A percentile compares a stretch with the other conserved stretches of the same genome.
phyloP scores from a whole-genome alignment of 2,888 invertebrate genomes.

The Phymatocera aterrima region DNA sequence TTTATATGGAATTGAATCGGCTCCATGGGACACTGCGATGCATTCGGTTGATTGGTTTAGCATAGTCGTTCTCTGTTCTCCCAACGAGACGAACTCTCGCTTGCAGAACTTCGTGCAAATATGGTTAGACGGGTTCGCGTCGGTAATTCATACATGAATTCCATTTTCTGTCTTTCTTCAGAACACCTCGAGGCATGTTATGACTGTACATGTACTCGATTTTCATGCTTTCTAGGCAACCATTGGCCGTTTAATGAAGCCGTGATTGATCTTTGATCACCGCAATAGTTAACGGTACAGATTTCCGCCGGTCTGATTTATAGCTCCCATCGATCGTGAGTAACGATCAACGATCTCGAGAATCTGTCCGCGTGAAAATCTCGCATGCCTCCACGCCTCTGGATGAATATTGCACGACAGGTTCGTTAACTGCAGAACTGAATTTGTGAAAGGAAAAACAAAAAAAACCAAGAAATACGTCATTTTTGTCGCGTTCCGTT shows the following conservation, averaged over 20 bases:
- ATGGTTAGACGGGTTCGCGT: too few species aligned
- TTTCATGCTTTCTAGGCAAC: neutral
- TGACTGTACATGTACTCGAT: neutral
- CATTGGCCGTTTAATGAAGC: neutral
- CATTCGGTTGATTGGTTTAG: too few species aligned
- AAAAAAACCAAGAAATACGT: neutral
- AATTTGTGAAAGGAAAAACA: neutral
- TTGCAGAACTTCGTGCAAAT: too few species aligned
- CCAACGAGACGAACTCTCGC: too few species aligned
- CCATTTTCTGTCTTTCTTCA: neutral
- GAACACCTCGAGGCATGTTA: neutral
- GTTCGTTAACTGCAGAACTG: neutral
- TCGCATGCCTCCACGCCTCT: neutral
- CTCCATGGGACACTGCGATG: too few species aligned
- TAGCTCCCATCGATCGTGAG: neutral
- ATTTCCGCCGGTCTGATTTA: neutral
- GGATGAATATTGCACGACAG: neutral
- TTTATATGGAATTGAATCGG: too few species aligned
- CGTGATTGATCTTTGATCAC: neutral
- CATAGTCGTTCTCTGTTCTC: too few species aligned
- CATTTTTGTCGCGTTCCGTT: neutral
- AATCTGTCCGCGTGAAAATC: neutral
- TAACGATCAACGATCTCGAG: neutral
- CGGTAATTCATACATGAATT: too few species aligned
- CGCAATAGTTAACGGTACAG: conserved; percentile 9